Evolutionary conservation across 2,797 vertebrate species (phyloP).

Genomic region (Vireo griseus): DNA sequence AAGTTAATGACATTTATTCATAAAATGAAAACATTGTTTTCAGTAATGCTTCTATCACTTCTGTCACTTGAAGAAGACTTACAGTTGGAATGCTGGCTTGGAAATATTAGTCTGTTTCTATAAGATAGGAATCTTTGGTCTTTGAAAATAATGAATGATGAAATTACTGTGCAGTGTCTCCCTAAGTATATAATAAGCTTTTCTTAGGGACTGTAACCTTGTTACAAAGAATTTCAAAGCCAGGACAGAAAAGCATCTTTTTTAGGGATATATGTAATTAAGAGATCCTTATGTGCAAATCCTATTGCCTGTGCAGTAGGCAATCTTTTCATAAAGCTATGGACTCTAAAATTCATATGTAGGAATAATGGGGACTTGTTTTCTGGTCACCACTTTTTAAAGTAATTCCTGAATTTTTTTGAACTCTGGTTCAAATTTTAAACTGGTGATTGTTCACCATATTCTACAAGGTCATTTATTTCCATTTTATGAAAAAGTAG

Average conservation of each 20-base stretch:
- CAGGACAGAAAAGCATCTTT: background rate
- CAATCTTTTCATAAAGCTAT: background rate
- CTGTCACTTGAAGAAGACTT: background rate
- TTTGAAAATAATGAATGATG: background rate
- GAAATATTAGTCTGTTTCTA: background rate
- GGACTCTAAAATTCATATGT: background rate
- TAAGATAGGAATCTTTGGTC: background rate
- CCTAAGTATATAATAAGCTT: background rate
- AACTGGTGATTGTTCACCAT: background rate
- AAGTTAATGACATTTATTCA: background rate
- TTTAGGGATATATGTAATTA: background rate
- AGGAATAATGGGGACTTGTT: background rate
- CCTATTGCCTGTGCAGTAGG: background rate
- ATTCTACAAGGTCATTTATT: background rate
- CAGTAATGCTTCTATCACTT: background rate
- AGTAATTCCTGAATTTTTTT: background rate
- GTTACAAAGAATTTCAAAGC: background rate
- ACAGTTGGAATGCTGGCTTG: background rate
- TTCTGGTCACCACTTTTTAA: background rate
- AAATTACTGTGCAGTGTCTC: background rate
- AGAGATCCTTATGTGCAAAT: background rate
- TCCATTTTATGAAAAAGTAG: background rate
- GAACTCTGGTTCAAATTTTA: background rate
- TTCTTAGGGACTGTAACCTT: background rate
- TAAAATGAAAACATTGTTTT: background rate